Percentiles rank a stretch among this genome's conserved stretches.
These are phyloP conservation scores for Homarus gammarus DNA, from an alignment of 2,888 invertebrate genomes.

Conservation along the genomic window DNA sequence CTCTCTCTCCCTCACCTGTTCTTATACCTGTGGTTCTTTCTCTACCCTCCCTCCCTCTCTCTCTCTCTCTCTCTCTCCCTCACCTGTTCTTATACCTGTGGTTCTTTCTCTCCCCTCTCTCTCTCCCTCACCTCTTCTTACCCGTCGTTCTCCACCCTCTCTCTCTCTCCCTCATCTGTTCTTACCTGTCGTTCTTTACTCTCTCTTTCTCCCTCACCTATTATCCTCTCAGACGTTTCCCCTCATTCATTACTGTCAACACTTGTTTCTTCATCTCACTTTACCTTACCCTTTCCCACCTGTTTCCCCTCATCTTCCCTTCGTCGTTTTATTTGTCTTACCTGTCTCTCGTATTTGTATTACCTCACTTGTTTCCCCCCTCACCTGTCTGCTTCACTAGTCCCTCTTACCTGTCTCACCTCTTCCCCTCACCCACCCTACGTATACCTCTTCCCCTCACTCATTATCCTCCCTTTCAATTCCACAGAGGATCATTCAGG, in stretches of 20 bases:
- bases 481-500: neutral
- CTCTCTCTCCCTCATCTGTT: conserved; percentile 13
- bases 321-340: no score
- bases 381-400: no score
- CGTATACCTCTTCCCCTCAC: neutral
- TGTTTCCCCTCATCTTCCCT: no score
- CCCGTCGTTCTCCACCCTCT: neutral
- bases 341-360: no score
- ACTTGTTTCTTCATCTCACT: no score
- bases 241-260: no score
- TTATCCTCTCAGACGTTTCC: no score
- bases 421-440: no score
- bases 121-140: conserved; percentile 10
- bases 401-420: neutral
- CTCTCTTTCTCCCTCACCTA: conserved; percentile 21
- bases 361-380: no score
- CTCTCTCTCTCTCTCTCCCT: neutral
- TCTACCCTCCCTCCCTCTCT: neutral
- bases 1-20: neutral
- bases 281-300: no score
- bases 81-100: no score
- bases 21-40: neutral
- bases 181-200: conserved; percentile 12
- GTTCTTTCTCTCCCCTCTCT: no score
- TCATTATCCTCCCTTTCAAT: neutral